These are phyloP conservation scores for Dendrolimus pini DNA, from an alignment of 2,888 invertebrate genomes.

Conservation along the genomic window DNA sequence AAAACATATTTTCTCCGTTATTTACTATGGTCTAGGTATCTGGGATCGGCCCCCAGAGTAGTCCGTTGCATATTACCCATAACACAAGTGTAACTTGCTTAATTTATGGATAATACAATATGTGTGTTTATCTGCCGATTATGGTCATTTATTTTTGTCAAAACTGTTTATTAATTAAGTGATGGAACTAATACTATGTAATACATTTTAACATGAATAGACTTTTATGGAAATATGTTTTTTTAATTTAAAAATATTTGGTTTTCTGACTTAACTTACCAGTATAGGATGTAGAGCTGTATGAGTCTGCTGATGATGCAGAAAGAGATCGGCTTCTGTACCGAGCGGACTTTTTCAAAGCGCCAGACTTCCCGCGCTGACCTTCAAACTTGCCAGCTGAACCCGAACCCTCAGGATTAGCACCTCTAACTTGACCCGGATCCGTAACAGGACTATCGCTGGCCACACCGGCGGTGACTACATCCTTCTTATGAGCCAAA, in stretches of 20 bases:
- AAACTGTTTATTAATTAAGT: too few species aligned
- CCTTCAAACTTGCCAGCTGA: conserved; percentile 65
- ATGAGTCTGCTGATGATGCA: conserved; percentile 96
- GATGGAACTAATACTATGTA: too few species aligned
- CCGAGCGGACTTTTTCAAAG: conserved; percentile 90
- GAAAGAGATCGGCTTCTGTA: conserved; percentile 94
- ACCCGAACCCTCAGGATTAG: conserved; percentile 43
- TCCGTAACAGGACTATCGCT: conserved; percentile 86
- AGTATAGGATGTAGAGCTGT: conserved; percentile 87
- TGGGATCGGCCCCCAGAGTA: too few species aligned
- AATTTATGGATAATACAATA: too few species aligned
- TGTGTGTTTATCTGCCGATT: too few species aligned
- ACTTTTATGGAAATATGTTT: too few species aligned
- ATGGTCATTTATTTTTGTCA: too few species aligned
- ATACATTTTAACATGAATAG: too few species aligned
- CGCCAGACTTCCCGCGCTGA: conserved; percentile 79
- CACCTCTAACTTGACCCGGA: conserved; percentile 79
- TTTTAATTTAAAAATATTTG: neutral
- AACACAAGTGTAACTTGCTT: too few species aligned
- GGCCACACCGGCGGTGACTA: conserved; percentile 69
- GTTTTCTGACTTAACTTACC: conserved; percentile 44
- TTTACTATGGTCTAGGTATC: too few species aligned
- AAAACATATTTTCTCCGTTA: too few species aligned
- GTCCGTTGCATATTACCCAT: too few species aligned
- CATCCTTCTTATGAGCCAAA: conserved; percentile 55